A percentile compares a stretch with the other conserved stretches of the same genome.
phyloP scores from a whole-genome alignment of 2,888 invertebrate species.

The Neuroscelio doddi region DNA sequence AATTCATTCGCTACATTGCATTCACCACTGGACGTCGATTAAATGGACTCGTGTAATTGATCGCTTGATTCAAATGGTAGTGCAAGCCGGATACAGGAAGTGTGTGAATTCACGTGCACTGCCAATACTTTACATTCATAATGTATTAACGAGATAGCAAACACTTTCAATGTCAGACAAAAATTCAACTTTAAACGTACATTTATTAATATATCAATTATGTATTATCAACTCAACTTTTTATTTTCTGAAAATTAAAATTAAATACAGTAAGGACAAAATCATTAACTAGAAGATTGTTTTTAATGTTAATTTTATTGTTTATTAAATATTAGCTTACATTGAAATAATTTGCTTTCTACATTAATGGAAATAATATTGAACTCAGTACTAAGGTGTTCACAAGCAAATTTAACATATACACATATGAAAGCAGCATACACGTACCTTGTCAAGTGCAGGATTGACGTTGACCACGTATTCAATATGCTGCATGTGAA shows the following conservation, averaged over 20 bases:
- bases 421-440: conserved; percentile 13
- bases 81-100: conserved; percentile 38
- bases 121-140: conserved; percentile 13
- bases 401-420: neutral
- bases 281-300: no score
- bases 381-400: no score
- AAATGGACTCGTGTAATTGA: conserved; percentile 55
- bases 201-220: no score
- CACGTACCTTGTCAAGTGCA: conserved; percentile 25
- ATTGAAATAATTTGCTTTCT: no score
- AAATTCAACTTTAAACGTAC: neutral
- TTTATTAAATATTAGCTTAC: no score
- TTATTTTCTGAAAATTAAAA: no score
- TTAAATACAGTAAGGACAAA: no score
- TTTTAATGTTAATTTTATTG: no score
- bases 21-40: conserved; percentile 35
- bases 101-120: conserved; percentile 22
- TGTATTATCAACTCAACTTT: no score
- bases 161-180: neutral
- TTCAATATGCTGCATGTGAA: conserved; percentile 20
- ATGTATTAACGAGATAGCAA: neutral
- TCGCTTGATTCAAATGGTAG: conserved; percentile 48
- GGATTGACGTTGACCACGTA: conserved; percentile 22
- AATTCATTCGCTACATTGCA: conserved; percentile 8
- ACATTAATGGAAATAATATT: no score